phyloP scores from a whole-genome alignment of 2,888 invertebrate species.

The Hyppa rectilinea region DNA sequence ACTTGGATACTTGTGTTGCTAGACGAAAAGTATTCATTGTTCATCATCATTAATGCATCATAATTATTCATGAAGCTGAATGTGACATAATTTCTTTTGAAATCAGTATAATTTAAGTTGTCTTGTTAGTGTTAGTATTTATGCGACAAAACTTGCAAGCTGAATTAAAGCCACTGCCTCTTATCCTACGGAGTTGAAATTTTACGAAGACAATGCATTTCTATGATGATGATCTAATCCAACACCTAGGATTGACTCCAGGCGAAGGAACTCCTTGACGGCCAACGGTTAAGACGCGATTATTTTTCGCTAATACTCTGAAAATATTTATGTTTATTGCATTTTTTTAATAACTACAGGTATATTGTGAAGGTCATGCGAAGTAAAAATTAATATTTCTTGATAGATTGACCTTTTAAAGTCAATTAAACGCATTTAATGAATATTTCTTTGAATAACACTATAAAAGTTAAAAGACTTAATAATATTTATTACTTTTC shows the following conservation, averaged over 20 bases:
- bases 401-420: slow-evolving; percentile 17
- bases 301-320: not conserved
- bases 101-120: not conserved
- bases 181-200: no score
- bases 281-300: no score
- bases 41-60: not conserved
- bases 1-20: not conserved
- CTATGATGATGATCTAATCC: no score
- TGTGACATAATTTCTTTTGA: not conserved
- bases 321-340: not conserved
- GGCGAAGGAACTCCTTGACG: no score
- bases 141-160: no score
- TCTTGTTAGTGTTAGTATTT: no score
- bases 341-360: not conserved
- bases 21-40: not conserved
- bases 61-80: not conserved
- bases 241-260: no score
- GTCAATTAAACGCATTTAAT: not conserved
- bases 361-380: slow-evolving; percentile 11
- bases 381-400: slow-evolving; percentile 13
- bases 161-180: no score
- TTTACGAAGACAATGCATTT: no score
- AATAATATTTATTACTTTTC: not conserved
- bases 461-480: not conserved
- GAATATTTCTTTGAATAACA: slow-evolving; percentile 2